Conservation (phyloP, 2,797 vertebrate genomes). For the Champsocephalus esox region DNA sequence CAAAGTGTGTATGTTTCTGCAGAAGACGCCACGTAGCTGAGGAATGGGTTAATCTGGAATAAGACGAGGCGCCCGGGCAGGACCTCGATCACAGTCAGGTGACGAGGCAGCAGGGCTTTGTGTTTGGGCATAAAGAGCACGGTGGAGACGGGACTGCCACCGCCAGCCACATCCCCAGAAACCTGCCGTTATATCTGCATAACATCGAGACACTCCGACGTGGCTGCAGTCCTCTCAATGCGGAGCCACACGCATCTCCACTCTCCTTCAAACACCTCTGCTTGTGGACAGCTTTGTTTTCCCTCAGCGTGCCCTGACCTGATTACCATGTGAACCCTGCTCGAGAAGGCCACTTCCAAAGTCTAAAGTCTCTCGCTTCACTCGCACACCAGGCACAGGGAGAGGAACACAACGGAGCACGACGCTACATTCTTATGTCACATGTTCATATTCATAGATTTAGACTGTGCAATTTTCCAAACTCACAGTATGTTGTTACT, state of each 20-base stretch:
- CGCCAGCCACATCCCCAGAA: conserved; percentile 32
- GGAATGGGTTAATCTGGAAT: conserved; percentile 37
- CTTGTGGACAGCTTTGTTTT: conserved; percentile 63
- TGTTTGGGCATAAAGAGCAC: conserved; percentile 21
- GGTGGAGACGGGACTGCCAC: conserved; percentile 13
- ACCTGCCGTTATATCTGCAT: conserved; percentile 51
- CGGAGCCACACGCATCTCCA: conserved; percentile 17
- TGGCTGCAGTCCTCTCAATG: conserved; percentile 31
- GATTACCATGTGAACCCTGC: conserved; percentile 77
- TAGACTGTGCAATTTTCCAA: too few species aligned
- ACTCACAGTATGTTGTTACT: too few species aligned
- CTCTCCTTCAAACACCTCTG: conserved; percentile 41
- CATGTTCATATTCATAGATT: too few species aligned
- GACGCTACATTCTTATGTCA: conserved; percentile 42
- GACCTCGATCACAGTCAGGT: conserved; percentile 55
- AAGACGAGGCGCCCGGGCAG: conserved; percentile 7
- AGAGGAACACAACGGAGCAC: conserved; percentile 23
- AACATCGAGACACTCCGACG: conserved; percentile 37
- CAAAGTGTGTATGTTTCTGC: conserved; percentile 19
- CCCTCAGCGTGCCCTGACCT: conserved; percentile 63
- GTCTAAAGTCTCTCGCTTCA: conserved; percentile 49
- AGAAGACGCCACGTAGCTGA: conserved; percentile 16
- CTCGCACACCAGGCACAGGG: conserved; percentile 45
- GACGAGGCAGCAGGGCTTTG: conserved; percentile 33
- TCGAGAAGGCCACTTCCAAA: conserved; percentile 63